phyloP scores from a whole-genome alignment of 2,113 vertebrate genomes.

The Odobenus rosmarus region DNA sequence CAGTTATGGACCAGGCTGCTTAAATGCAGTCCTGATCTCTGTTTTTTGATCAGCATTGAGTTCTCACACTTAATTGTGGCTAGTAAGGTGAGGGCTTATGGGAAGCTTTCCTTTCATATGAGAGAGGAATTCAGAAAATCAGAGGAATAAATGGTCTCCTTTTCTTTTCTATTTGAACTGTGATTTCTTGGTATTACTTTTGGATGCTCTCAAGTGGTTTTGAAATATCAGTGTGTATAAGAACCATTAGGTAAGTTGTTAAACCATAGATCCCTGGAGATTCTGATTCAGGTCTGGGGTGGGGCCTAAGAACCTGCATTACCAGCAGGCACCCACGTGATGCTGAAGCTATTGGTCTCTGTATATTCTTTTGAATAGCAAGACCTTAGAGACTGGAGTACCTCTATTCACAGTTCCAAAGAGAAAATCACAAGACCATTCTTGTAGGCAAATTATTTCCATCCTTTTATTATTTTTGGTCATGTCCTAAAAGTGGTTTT shows the following conservation, averaged over 20 bases:
- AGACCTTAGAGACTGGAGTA: neutral
- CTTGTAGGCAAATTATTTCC: neutral
- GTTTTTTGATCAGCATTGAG: slow-evolving; percentile 14
- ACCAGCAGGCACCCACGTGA: neutral
- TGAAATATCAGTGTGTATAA: neutral
- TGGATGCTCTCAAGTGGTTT: neutral
- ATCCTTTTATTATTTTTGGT: neutral
- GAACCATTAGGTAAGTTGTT: neutral
- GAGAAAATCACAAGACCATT: neutral
- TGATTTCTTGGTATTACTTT: slow-evolving; percentile 34
- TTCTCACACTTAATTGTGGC: slow-evolving; percentile 19
- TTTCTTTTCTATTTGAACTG: slow-evolving; percentile 22
- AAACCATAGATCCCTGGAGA: neutral
- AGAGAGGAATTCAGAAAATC: neutral
- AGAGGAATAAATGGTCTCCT: neutral
- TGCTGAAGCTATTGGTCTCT: neutral
- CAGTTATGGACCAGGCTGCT: neutral
- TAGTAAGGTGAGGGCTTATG: neutral
- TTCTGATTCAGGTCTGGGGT: neutral
- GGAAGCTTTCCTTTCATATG: neutral
- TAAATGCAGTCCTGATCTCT: slow-evolving; percentile 6
- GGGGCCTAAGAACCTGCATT: neutral
- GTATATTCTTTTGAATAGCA: neutral
- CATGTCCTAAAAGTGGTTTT: neutral
- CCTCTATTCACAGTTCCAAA: neutral